Percentiles rank a stretch among this genome's conserved stretches.
Evolutionary conservation across 2,888 invertebrate genomes (phyloP).

Genomic region (Mermis nigrescens): DNA sequence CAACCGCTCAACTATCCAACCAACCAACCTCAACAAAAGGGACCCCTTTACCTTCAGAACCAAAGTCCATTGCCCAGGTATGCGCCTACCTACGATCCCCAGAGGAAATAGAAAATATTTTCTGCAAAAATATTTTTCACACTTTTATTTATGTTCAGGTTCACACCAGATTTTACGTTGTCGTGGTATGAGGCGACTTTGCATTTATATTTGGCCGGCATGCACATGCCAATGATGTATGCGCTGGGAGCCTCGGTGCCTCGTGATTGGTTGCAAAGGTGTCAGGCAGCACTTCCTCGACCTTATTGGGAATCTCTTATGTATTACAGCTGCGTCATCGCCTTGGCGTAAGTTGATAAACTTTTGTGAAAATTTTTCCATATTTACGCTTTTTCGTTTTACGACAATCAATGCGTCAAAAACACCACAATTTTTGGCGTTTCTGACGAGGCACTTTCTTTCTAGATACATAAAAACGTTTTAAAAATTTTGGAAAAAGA

Average conservation of each 20-base stretch:
- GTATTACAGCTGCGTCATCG: conserved; percentile 40
- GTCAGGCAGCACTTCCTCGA: conserved; percentile 48
- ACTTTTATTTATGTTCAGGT: conserved; percentile 28
- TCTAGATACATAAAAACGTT: no score
- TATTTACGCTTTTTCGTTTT: no score
- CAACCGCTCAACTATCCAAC: no score
- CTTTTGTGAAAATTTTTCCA: no score
- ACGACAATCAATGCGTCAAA: background rate
- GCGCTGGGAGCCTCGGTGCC: conserved; percentile 49
- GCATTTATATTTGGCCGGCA: conserved; percentile 34
- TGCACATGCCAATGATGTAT: conserved; percentile 37
- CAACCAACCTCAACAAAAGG: no score
- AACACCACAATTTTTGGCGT: background rate
- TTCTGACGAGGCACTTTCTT: no score
- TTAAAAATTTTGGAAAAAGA: no score
- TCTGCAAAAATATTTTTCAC: background rate
- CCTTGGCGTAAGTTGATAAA: conserved; percentile 22
- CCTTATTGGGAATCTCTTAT: conserved; percentile 56
- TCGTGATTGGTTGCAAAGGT: conserved; percentile 46
- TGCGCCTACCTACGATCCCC: no score
- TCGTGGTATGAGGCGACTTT: conserved; percentile 46
- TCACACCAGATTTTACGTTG: conserved; percentile 67
- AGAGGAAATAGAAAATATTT: no score
- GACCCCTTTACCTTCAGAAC: no score
- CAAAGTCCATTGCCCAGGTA: no score